Base-by-base conservation (phyloP, 1,140 invertebrate genomes). In the Penaeus japonicus region DNA sequence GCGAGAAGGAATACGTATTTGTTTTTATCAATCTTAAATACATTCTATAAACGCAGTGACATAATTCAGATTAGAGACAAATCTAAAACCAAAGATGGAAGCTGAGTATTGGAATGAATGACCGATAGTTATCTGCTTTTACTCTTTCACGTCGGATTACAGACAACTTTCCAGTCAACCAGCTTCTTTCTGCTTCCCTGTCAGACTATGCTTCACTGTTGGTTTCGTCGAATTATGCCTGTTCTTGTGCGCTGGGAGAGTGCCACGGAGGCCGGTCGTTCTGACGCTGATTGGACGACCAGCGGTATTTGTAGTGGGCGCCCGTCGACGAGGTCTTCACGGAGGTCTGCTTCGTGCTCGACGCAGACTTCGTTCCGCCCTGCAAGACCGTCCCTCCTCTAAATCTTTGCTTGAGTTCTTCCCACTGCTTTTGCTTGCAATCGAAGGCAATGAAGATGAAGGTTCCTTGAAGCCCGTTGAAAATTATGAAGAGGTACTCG, bases 401-500 rank as follows among this genome's bases (percentile, higher is more conserved):
- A 7, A 89, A 65, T n/a, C 84, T 90, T 27, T 94, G 94, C 20
- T 93, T 77, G 1, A 95, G 91, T n/a, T 95, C 91, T 53, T 93
- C 93, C 87, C 94, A 94, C 4, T 95, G 93, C 92, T 95, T 95
- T 78, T 93, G 93, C 91, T 95, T 96, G 93, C 95, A 95, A 0
- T 96, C 95, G 91, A 96, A 96, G 83, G 95, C 95, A 53, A 95
- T 91, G 92, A 96, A 95, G 32, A 96, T 95, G 80, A 95, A 94
- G 1, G 95, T 90, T 30, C 95, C 95, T 89, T 95, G 94, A 0
- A 92, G 84, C 4, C 91, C 91, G 79, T 92, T 92, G 81, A 94
- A 91, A 1, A 94, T 80, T 12, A 94, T 93, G 90, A 93, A 93
- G 24, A 93, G 91, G 90, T 93, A 94, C 90, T 92, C 92, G 24